phyloP scores from a whole-genome alignment of 2,888 invertebrate species.

The Yponomeuta sedellus region DNA sequence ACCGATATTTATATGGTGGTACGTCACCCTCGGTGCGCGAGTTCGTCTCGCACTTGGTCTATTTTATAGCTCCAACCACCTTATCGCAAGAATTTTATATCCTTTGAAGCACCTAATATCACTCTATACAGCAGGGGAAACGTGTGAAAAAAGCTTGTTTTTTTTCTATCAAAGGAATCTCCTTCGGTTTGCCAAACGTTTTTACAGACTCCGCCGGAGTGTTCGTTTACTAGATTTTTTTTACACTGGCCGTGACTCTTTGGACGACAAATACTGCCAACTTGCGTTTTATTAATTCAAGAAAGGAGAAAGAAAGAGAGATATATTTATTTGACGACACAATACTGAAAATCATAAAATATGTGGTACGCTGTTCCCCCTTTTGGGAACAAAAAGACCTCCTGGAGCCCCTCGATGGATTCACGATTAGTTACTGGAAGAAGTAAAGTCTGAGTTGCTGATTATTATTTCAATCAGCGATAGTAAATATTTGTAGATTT shows the following conservation, averaged over 20 bases:
- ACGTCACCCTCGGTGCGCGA: background rate
- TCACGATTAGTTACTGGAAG: background rate
- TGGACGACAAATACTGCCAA: background rate
- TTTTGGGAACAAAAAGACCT: too few relatives aligned
- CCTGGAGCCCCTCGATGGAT: too few relatives aligned
- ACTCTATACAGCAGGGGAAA: constrained; percentile 24
- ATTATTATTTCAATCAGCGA: background rate
- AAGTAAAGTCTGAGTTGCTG: background rate
- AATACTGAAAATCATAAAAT: too few relatives aligned
- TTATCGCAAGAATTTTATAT: constrained; percentile 27
- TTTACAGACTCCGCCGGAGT: background rate
- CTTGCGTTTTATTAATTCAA: background rate
- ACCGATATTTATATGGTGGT: too few relatives aligned
- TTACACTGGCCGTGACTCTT: background rate
- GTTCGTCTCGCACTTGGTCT: background rate
- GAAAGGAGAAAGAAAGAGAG: background rate
- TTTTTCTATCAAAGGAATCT: background rate
- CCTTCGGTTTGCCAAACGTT: background rate
- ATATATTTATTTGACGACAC: too few relatives aligned
- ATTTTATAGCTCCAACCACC: constrained; percentile 17
- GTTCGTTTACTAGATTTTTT: background rate
- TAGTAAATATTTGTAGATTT: background rate
- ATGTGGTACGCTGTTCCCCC: too few relatives aligned
- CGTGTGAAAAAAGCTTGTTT: background rate
- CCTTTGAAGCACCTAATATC: constrained; percentile 26